Base-by-base conservation (phyloP, 2,888 invertebrate genomes). In the Cyrtodaria siliqua region DNA sequence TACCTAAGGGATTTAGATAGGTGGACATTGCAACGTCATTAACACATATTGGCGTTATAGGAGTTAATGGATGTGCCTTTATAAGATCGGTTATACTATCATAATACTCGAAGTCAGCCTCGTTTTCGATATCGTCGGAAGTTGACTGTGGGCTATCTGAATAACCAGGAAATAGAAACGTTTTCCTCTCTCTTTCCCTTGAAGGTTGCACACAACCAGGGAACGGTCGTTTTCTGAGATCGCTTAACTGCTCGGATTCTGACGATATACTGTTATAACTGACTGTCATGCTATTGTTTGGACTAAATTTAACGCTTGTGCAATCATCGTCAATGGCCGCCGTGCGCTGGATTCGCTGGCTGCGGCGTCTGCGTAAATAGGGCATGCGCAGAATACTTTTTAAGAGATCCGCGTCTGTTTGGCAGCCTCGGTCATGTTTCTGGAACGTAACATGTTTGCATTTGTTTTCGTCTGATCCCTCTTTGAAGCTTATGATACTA, bases 381-480 rank as follows among this genome's bases (percentile, higher is more conserved):
- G 74, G 62, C 62, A 76, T 71, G 47, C 60, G 26, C 26, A 66
- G 38, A 40, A 81, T 69, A 47, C 76, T 61, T 24, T 85, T 73
- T 33, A 82, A 71, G 16, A 87, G 72, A 2, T 84, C 85, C 0
- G 81, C 67, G 47, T 84, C 85, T 0, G 88, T 89, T 60, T 89
- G 88, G 42, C 86, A 86, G 6, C 70, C 79, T 1, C 57, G 69
- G 56, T 86, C 85, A 9, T 76, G 73, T 57, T 66, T 72, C 27
- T 76, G 47, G 47, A 57, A 59, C 4, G 55, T 53, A 2, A 74
- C 61, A 23, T 72, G 75, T 62, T 77, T 81, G 23, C 79, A 47
- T 47, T 75, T 79, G 4, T 76, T 49, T 38, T 84, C 82, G 14
- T 79, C 73, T 2, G 81, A 82, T 4, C 79, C 81, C 24, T 83